These are phyloP conservation scores for Drosophila bipectinata DNA, from an alignment of 1,140 invertebrate species.

Conservation along the genomic window DNA sequence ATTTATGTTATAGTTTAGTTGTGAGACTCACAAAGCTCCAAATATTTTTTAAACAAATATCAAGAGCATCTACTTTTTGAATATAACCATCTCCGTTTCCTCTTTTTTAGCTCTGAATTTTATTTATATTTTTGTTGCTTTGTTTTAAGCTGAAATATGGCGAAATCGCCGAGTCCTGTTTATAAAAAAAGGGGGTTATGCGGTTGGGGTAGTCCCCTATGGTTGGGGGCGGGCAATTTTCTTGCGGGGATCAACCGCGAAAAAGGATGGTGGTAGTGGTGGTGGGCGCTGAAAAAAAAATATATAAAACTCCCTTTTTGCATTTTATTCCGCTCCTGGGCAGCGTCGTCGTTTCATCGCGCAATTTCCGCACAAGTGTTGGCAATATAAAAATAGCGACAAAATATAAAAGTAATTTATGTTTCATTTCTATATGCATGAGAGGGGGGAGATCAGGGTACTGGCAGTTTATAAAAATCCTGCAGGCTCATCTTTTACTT, in stretches of 20 bases:
- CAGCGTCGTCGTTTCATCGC: conserved; percentile 68
- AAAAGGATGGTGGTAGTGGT: no score
- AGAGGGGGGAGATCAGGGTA: neutral
- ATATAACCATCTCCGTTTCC: neutral
- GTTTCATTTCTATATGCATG: conserved; percentile 26
- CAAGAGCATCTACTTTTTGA: neutral
- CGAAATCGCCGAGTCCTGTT: conserved; percentile 27
- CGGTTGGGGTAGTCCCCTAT: no score
- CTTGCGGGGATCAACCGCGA: conserved; percentile 43
- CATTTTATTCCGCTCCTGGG: conserved; percentile 50
- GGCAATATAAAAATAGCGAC: conserved; percentile 82
- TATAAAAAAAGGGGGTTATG: neutral
- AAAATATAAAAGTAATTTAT: conserved; percentile 83
- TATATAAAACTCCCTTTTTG: conserved; percentile 21
- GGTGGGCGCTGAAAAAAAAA: no score
- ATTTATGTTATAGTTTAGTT: neutral
- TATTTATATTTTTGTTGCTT: conserved; percentile 15
- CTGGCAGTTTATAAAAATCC: conserved; percentile 60
- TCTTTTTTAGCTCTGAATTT: neutral
- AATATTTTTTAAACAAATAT: neutral
- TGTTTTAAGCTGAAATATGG: conserved; percentile 65
- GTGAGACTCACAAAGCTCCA: neutral
- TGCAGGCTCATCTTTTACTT: neutral
- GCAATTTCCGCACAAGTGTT: conserved; percentile 82
- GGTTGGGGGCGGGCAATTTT: conserved; percentile 57